Conservation (phyloP, 2,888 invertebrate genomes). For the Coelogynopora nodosa region DNA sequence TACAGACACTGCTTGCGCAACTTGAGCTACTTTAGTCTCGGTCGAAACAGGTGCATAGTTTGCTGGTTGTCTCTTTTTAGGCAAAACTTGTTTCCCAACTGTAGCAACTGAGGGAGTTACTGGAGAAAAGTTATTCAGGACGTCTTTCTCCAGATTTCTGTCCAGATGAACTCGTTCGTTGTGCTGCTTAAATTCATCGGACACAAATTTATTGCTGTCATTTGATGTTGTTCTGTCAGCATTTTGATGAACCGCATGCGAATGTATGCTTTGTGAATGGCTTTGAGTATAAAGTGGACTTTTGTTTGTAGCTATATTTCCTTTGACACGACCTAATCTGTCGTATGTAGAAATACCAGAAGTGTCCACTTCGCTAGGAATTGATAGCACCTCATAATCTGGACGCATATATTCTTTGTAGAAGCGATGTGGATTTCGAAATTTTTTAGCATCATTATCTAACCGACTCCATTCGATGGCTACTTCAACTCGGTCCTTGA, state of each 20-base stretch:
- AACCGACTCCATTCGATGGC: background rate
- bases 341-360: background rate
- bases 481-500: background rate
- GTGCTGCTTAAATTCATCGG: constrained; percentile 4
- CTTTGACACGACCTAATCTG: background rate
- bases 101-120: background rate
- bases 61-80: background rate
- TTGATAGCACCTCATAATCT: background rate
- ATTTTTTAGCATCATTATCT: background rate
- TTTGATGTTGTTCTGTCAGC: background rate
- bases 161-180: background rate
- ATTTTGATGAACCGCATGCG: background rate
- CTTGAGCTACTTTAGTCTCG: background rate
- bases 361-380: background rate
- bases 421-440: background rate
- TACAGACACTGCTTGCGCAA: background rate
- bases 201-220: background rate
- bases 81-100: background rate
- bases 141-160: background rate
- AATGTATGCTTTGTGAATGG: background rate
- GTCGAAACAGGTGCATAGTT: no score
- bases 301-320: background rate
- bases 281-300: background rate
- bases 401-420: background rate
- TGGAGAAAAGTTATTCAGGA: background rate